Evolutionary conservation across 2,888 invertebrate genomes (phyloP), one percentile per base, ranked within the genome.

Genomic region (Megaustenia siamemsis): DNA sequence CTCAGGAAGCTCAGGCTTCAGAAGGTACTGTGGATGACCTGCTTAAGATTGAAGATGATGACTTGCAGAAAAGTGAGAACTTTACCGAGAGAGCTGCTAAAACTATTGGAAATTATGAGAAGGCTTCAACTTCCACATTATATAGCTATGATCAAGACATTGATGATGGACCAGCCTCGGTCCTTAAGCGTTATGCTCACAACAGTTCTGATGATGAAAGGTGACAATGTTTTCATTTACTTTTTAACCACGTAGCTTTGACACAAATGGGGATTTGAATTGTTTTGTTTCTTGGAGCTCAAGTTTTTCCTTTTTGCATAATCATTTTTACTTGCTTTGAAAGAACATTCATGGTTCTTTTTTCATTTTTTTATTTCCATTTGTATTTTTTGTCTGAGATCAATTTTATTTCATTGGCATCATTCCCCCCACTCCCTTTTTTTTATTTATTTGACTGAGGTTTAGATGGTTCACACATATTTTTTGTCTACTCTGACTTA

Each of bases 41-140:
- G 24, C 43, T 85, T 38, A 24, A 6, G 24, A 45, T 85, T 12
- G 81, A 76, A 28, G 79, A 79, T 10, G 40, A 63, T 6, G 71
- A 84, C 24, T 1, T 43, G 35, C 35, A 78, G 32, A 75, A 38
- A 28, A 35, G 68, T 56, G 28, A 56, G 53, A 32, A n/a, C 15
- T 69, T 6, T 4, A 56, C 60, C 45, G 66, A 63, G 53, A 82
- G 32, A 56, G n/a, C 73, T 56, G 45, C 56, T 28, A 78, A 56
- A 49, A 35, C 82, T 73, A 40, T 53, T 21, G 53, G 28, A 68
- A 85, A 76, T 43, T 75, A 18, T 68, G 81, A 75, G 6, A 35
- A 32, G n/a, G 85, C 85, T n/a, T 85, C 85, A 10, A 85, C 76
- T n/a, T 76, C 75, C 21, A 85, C 81, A 8, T 56, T 85, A 6